Evolutionary conservation across 1,140 invertebrate genomes (phyloP).

Genomic region (Nilaparvata lugens): DNA sequence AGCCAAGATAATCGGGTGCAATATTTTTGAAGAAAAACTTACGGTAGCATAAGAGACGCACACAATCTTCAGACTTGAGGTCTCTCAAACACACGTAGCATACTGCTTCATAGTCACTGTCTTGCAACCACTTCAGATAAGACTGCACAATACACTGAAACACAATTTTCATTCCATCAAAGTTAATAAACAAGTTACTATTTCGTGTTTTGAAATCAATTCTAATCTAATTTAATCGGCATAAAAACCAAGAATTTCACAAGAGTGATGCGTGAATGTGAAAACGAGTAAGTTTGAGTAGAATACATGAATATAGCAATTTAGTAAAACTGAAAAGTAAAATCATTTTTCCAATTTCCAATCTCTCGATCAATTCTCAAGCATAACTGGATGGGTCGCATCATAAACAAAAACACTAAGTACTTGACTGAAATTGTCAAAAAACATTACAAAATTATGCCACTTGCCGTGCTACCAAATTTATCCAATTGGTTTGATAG

Average conservation of each 20-base stretch:
- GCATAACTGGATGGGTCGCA: too few species aligned
- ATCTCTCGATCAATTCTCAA: too few species aligned
- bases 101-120: constrained; percentile 88
- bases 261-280: background rate
- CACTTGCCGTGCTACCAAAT: too few species aligned
- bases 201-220: background rate
- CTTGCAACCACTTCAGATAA: constrained; percentile 94
- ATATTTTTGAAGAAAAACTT: constrained; percentile 19
- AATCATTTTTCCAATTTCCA: too few species aligned
- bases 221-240: background rate
- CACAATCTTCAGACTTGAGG: constrained; percentile 73
- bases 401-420: too few species aligned
- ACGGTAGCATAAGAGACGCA: constrained; percentile 80
- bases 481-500: too few species aligned
- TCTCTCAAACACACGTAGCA: constrained; percentile 79
- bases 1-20: background rate
- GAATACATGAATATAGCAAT: too few species aligned
- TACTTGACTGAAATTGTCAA: too few species aligned
- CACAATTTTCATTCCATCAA: constrained; percentile 23
- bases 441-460: too few species aligned
- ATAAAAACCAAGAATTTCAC: background rate
- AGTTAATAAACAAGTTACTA: constrained; percentile 5
- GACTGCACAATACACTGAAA: constrained; percentile 94
- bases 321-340: too few species aligned
- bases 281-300: background rate